Base-by-base conservation (phyloP, 2,797 vertebrate genomes). In the Euphonia xanthogaster region DNA sequence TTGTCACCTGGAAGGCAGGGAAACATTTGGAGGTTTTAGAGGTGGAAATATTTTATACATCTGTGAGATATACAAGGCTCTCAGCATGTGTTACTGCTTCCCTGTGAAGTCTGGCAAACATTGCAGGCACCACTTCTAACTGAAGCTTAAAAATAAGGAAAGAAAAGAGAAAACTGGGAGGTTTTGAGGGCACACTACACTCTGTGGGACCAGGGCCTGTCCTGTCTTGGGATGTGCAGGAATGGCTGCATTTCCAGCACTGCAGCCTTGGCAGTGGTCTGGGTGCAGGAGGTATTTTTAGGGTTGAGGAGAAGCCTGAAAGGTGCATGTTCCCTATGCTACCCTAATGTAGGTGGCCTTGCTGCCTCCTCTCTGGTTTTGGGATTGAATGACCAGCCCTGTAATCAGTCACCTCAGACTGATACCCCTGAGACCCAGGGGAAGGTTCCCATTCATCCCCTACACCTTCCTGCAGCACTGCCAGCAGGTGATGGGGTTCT, bases 1-100 rank as follows among this genome's bases (percentile, higher is more conserved):
- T 68, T 95, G 80, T 91, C 81, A 85, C 84, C 65, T 93, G 84
- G 68, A 94, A 97, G 65, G 44, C 2, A 75, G 37, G 45, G 50
- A 82, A 94, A 67, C 44, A 47, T 73, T 91, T 80, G 66, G 62
- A 92, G 58, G 47, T 88, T 33, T 60, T 80, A 68, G 78, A 77
- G 47, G 33, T 74, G 68, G 81, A 85, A 85, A 88, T 92, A 86
- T 42, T 93, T 95, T 66, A 68, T 93, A 91, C 72, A 91, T 83
- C 88, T 96, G 78, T 2, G 50, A 96, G 78, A 76, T 66, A 85
- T 44, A 74, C 65, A 35, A 86, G 63, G 68, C 84, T 87, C 92
- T 74, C 92, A 77, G 88, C 86, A 61, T 57, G 65, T 65, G 77
- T 82, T 93, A 54, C 65, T 1, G 39, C 74, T 76, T 93, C 93